Base-by-base conservation (phyloP, 1,140 invertebrate genomes). In the Daktulosphaira vitifoliae region DNA sequence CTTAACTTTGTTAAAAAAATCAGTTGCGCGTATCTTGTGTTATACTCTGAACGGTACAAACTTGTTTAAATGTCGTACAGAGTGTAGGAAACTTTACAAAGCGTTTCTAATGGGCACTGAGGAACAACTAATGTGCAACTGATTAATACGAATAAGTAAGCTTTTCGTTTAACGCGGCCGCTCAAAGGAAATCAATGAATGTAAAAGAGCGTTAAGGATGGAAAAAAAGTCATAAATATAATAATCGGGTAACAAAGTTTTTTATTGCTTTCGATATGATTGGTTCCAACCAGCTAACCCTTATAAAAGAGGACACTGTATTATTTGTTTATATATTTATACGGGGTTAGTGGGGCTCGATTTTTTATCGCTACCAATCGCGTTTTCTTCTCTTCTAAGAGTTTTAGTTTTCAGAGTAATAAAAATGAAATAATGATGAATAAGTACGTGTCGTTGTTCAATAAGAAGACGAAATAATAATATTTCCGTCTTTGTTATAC, bases 211-310 rank as follows among this genome's bases (percentile, higher is more conserved):
- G 42, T 46, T 13, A 29, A 46, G 29, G 25, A 20, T 48, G 33
- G 46, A 46, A 29, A 44, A 25, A 15, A 52, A 53, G 37, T 33
- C 11, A 33, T 33, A 59, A 59, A 56, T 23, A 59, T 44, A 2
- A 62, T 48, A 33, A 29, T 11, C 56, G 23, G 29, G 46, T 29
- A 62, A 46, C 46, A 62, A 62, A 62, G 56, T n/a, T n/a, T 62
- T 62, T 46, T 62, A 62, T 62, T 22, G 39, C 39, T 48, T 62
- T 62, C 46, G 39, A 62, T 62, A 46, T 62, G 26, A 62, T 62
- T 22, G 56, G 33, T 11, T 20, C 26, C 42, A 5, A 29, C 22
- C 13, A 11, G 11, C 11, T 6, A 11, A 33, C 29, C 29, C 29
- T 11, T 11, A 11, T 5, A 11, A 33, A 2, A 23, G 20, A n/a